A percentile compares a stretch with the other conserved stretches of the same genome.
phyloP scores from a whole-genome alignment of 1,140 invertebrate species.

The Eriosoma lanigerum region DNA sequence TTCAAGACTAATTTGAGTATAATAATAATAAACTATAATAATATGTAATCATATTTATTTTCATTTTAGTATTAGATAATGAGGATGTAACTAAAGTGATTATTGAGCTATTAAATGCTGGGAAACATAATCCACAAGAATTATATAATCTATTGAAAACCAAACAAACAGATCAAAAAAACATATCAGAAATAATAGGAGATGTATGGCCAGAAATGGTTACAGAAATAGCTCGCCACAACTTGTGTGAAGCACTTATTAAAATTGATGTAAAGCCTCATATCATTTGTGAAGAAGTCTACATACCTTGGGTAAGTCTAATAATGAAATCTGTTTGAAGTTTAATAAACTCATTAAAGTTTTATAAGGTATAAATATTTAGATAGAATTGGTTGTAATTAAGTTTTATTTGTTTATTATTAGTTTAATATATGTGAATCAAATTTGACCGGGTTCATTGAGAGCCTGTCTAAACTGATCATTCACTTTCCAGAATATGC shows the following conservation, averaged over 20 bases:
- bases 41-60: background rate
- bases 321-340: too few species aligned
- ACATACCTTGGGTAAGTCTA: conserved; percentile 12
- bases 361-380: too few species aligned
- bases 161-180: background rate
- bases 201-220: conserved; percentile 30
- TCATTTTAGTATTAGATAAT: background rate
- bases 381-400: too few species aligned
- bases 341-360: too few species aligned
- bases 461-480: conserved; percentile 24
- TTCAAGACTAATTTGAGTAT: too few species aligned
- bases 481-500: conserved; percentile 22
- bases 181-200: background rate
- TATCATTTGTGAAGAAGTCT: background rate
- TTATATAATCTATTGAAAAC: background rate
- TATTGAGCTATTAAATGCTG: background rate
- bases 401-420: background rate
- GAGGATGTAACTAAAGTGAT: background rate
- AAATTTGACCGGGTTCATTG: conserved; percentile 15
- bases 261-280: background rate
- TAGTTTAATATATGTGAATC: conserved; percentile 18
- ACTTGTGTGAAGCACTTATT: conserved; percentile 20
- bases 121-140: background rate
- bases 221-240: background rate
- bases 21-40: too few species aligned